A percentile compares a stretch with the other conserved stretches of the same genome.
Evolutionary conservation across 2,888 invertebrate genomes (phyloP).

Genomic region (Drosophila infuscata): DNA sequence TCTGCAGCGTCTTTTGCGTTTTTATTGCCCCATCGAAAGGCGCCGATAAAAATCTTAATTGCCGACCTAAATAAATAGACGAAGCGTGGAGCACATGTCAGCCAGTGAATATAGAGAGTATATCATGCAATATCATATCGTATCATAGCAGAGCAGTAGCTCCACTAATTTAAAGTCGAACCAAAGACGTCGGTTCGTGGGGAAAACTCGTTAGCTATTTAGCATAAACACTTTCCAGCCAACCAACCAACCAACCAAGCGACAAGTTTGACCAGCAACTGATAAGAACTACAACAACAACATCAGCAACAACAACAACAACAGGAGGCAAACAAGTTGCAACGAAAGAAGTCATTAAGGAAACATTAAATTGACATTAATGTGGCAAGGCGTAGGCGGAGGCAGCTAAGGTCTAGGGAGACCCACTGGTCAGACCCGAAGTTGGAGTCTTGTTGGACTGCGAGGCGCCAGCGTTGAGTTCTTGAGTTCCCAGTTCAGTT

Average conservation of each 20-base stretch:
- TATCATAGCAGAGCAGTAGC: constrained; percentile 34
- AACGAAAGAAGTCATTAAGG: constrained; percentile 81
- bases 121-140: constrained; percentile 12
- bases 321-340: constrained; percentile 58
- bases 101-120: constrained; percentile 4
- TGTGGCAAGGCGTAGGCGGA: constrained; percentile 43
- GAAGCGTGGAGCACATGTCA: constrained; percentile 50
- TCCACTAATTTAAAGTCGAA: constrained; percentile 18
- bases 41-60: constrained; percentile 82
- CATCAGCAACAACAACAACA: constrained; percentile 20
- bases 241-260: constrained; percentile 46
- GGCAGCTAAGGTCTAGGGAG: background rate
- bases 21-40: constrained; percentile 81
- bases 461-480: constrained; percentile 25
- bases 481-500: constrained; percentile 11
- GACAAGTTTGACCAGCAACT: constrained; percentile 76
- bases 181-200: constrained; percentile 28
- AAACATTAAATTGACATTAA: constrained; percentile 84
- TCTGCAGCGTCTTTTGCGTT: constrained; percentile 61
- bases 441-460: background rate
- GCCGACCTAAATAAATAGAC: constrained; percentile 83
- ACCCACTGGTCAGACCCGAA: constrained; percentile 35
- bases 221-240: constrained; percentile 79
- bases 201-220: constrained; percentile 79
- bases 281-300: constrained; percentile 64